Conservation (phyloP, 2,888 invertebrate genomes). For the Emmelina monodactyla region DNA sequence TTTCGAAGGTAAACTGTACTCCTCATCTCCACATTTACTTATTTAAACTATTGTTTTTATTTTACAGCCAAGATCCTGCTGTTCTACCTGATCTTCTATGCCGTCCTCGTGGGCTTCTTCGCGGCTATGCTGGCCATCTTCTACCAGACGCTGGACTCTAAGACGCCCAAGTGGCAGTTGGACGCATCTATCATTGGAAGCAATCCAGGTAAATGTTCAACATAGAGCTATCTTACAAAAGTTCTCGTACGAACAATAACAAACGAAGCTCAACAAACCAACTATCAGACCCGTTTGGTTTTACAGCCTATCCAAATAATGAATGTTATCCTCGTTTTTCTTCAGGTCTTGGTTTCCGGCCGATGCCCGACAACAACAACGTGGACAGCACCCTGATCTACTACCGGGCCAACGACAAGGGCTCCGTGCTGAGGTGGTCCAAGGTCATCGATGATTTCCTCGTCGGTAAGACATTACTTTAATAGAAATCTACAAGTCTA, state of each 20-base stretch:
- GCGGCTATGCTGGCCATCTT: conserved; percentile 93
- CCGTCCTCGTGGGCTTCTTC: conserved; percentile 92
- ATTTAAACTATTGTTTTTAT: no score
- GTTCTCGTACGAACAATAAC: no score
- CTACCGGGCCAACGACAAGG: conserved; percentile 82
- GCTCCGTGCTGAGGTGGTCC: conserved; percentile 84
- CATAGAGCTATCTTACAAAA: no score
- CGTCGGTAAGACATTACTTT: conserved; percentile 67
- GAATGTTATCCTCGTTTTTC: background rate
- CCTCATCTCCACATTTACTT: no score
- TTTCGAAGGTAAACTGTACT: no score
- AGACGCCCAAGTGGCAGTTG: conserved; percentile 90
- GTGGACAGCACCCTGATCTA: conserved; percentile 97
- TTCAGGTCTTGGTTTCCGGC: conserved; percentile 94
- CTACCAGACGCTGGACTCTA: conserved; percentile 87
- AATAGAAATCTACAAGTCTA: no score
- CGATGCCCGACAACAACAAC: conserved; percentile 84
- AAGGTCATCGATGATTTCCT: conserved; percentile 79
- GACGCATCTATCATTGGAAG: conserved; percentile 87
- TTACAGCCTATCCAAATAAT: background rate
- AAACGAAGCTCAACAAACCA: no score
- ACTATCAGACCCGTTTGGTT: background rate
- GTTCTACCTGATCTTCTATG: conserved; percentile 97
- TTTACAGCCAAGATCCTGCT: conserved; percentile 89
- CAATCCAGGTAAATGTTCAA: conserved; percentile 98